These are phyloP conservation scores for Rhynchomys soricoides DNA, from an alignment of 2,113 vertebrate genomes.

Conservation along the genomic window DNA sequence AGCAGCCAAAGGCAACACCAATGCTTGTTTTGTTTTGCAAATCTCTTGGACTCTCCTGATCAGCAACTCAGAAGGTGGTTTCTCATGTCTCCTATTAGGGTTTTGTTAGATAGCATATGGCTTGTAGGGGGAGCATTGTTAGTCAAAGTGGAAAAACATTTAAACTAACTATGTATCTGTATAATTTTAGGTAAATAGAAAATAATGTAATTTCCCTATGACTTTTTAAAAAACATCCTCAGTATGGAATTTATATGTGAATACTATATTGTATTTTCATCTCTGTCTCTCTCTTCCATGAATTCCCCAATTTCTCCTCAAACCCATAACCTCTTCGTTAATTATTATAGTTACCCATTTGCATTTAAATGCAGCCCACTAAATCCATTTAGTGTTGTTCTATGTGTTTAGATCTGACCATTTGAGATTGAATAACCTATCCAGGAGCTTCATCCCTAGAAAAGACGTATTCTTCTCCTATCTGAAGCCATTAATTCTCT, in stretches of 20 bases:
- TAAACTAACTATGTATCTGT: neutral
- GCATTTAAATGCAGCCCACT: neutral
- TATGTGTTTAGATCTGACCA: neutral
- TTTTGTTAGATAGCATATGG: neutral
- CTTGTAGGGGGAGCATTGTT: neutral
- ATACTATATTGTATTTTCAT: neutral
- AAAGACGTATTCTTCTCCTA: too few species aligned
- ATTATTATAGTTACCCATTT: neutral
- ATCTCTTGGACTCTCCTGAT: neutral
- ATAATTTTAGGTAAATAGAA: neutral
- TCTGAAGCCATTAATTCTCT: neutral
- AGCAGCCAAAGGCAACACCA: neutral
- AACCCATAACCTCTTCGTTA: neutral
- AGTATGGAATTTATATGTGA: neutral
- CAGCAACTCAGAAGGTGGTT: neutral
- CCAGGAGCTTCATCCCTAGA: neutral
- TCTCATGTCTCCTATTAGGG: neutral
- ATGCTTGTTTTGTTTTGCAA: neutral
- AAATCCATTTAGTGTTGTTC: neutral
- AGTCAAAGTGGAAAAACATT: neutral
- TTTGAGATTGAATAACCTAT: neutral
- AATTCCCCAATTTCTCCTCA: neutral
- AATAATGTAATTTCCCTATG: neutral
- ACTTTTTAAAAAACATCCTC: neutral
- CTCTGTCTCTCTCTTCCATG: neutral